Conservation (phyloP, 2,888 invertebrate species). For the Dryobota labecula region DNA sequence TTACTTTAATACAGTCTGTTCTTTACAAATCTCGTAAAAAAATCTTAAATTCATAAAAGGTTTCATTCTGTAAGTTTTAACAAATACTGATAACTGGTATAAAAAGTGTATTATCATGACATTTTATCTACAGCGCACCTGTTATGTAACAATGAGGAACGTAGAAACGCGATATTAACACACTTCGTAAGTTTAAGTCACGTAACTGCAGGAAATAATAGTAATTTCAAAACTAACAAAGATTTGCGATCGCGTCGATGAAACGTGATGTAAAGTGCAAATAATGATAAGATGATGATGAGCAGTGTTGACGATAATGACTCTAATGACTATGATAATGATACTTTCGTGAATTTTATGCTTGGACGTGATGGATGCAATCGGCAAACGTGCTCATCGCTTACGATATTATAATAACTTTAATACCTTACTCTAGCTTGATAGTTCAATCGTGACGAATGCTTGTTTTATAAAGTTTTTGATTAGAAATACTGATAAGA, state of each 20-base stretch:
- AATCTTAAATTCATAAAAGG: slow-evolving; percentile 66
- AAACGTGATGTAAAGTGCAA: slow-evolving; percentile 72
- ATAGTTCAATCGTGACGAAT: slow-evolving; percentile 61
- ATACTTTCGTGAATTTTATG: slow-evolving; percentile 67
- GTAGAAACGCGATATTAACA: slow-evolving; percentile 59
- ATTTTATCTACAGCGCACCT: slow-evolving; percentile 70
- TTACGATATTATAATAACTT: slow-evolving; percentile 53
- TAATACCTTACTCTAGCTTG: slow-evolving; percentile 48
- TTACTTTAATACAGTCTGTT: slow-evolving; percentile 19
- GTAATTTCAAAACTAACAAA: slow-evolving; percentile 64
- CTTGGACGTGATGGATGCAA: slow-evolving; percentile 66
- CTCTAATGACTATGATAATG: slow-evolving; percentile 64
- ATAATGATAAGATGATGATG: slow-evolving; percentile 71
- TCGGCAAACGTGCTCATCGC: slow-evolving; percentile 66
- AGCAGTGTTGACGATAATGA: slow-evolving; percentile 63
- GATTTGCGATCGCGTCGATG: slow-evolving; percentile 68
- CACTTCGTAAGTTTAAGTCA: slow-evolving; percentile 66
- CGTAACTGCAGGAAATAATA: slow-evolving; percentile 69
- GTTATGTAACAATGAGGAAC: slow-evolving; percentile 68
- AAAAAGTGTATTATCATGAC: slow-evolving; percentile 67
- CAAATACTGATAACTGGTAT: slow-evolving; percentile 71
- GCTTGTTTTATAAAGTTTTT: slow-evolving; percentile 48
- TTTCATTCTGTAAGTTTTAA: slow-evolving; percentile 65
- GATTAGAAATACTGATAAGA: slow-evolving; percentile 61
- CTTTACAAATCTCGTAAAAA: slow-evolving; percentile 37